Conservation (phyloP, 2,888 invertebrate genomes). For the Alviniconcha strummeri region DNA sequence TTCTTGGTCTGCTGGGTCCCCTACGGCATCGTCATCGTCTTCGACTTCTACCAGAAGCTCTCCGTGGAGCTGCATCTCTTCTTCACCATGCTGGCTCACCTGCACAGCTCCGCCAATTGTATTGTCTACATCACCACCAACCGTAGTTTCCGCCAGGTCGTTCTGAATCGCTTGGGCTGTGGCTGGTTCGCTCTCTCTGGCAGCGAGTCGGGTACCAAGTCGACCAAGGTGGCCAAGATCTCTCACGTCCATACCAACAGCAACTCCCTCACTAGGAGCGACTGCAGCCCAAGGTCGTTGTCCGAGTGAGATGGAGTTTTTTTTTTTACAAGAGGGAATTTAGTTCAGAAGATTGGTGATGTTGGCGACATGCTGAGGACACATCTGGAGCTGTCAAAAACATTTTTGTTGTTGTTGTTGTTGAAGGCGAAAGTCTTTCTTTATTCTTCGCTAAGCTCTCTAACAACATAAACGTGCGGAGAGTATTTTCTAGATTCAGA, state of each 20-base stretch:
- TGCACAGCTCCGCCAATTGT: constrained; percentile 63
- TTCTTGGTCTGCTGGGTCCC: constrained; percentile 66
- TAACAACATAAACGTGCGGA: no score
- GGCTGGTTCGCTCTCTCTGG: constrained; percentile 11
- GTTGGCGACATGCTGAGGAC: no score
- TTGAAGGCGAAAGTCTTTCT: no score
- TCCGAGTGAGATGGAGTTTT: no score
- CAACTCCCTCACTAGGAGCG: no score
- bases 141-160: constrained; percentile 51
- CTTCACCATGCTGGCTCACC: constrained; percentile 63
- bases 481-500: no score
- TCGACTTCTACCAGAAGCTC: constrained; percentile 50
- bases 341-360: no score
- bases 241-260: not conserved
- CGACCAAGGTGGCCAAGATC: constrained; percentile 16
- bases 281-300: no score
- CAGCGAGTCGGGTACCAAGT: constrained; percentile 8
- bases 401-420: no score
- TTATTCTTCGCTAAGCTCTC: no score
- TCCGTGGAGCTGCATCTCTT: constrained; percentile 59
- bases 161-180: constrained; percentile 40
- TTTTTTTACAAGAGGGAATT: no score
- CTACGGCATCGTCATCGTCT: constrained; percentile 60
- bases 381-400: no score
- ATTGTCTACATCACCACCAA: constrained; percentile 58